phyloP scores from a whole-genome alignment of 2,797 vertebrate genomes.

The Poeciliopsis infans region DNA sequence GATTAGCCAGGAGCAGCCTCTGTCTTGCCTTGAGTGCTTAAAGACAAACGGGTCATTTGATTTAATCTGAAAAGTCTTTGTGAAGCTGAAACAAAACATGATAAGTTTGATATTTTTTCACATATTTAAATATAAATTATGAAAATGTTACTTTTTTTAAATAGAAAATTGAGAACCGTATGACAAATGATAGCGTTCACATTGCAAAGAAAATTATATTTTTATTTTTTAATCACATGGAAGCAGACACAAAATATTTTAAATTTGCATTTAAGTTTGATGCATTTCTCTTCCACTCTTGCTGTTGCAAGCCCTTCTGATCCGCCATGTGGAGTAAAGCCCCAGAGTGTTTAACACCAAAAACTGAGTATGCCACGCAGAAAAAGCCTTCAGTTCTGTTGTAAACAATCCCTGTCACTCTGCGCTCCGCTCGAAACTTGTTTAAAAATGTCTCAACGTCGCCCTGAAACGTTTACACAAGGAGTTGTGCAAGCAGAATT shows the following conservation, averaged over 20 bases:
- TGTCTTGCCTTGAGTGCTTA: constrained; percentile 49
- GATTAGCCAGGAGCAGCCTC: constrained; percentile 69
- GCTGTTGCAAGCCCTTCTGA: constrained; percentile 6
- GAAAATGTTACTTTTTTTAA: background rate
- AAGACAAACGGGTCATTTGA: constrained; percentile 45
- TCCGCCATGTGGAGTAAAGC: constrained; percentile 7
- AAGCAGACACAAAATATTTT: background rate
- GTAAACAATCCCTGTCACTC: constrained; percentile 70
- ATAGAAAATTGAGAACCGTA: background rate
- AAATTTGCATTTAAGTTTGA: background rate
- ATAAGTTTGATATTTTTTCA: background rate
- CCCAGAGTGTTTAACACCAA: constrained; percentile 27
- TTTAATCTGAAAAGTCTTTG: constrained; percentile 18
- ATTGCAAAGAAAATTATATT: background rate
- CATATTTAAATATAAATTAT: background rate
- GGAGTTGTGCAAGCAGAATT: constrained; percentile 67
- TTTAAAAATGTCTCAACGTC: constrained; percentile 72
- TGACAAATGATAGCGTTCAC: background rate
- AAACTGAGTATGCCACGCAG: background rate
- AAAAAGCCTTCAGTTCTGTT: constrained; percentile 53
- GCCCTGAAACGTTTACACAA: constrained; percentile 68
- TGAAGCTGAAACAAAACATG: constrained; percentile 20
- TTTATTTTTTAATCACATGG: background rate
- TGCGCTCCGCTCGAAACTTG: constrained; percentile 64
- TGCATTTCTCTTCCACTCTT: background rate